phyloP scores from a whole-genome alignment of 2,113 vertebrate genomes.

The Gymnorhina tibicen region DNA sequence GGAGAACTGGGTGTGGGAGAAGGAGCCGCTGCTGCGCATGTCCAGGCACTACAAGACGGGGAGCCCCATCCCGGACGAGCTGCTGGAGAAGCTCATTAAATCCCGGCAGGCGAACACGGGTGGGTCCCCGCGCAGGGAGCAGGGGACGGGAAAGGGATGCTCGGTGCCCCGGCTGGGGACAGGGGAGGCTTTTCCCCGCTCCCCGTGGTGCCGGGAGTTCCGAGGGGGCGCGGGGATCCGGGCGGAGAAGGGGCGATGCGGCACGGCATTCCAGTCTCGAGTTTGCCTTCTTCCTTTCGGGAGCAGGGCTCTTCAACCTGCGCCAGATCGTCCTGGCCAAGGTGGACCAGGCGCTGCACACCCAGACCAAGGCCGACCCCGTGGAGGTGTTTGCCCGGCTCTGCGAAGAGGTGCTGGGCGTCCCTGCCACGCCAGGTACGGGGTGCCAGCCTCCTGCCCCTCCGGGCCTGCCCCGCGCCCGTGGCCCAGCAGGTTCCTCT shows the following conservation, averaged over 20 bases:
- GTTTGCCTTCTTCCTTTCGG: not conserved
- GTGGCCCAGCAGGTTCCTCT: not conserved
- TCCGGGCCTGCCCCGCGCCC: not conserved
- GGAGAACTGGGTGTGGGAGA: conserved; percentile 99
- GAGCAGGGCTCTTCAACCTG: conserved; percentile 90
- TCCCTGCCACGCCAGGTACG: conserved; percentile 86
- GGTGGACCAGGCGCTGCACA: conserved; percentile 93
- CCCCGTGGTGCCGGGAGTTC: not conserved
- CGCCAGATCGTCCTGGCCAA: conserved; percentile 94
- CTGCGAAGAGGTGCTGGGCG: conserved; percentile 85
- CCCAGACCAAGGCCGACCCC: conserved; percentile 76
- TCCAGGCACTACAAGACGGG: conserved; percentile 87
- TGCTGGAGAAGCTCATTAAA: conserved; percentile 90
- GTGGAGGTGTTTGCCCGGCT: conserved; percentile 85
- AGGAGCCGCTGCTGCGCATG: conserved; percentile 89
- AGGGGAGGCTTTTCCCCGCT: not conserved
- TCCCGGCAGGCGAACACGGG: conserved; percentile 96
- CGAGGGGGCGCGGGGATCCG: accelerated
- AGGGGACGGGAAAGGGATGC: not conserved
- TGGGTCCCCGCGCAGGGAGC: not conserved
- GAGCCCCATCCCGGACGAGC: conserved; percentile 78
- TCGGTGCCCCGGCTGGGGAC: not conserved
- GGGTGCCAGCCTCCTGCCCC: not conserved
- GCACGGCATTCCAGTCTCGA: not conserved
- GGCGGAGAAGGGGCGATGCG: not conserved